Base-by-base conservation (phyloP, 2,888 invertebrate species). In the Colletes collaris region DNA sequence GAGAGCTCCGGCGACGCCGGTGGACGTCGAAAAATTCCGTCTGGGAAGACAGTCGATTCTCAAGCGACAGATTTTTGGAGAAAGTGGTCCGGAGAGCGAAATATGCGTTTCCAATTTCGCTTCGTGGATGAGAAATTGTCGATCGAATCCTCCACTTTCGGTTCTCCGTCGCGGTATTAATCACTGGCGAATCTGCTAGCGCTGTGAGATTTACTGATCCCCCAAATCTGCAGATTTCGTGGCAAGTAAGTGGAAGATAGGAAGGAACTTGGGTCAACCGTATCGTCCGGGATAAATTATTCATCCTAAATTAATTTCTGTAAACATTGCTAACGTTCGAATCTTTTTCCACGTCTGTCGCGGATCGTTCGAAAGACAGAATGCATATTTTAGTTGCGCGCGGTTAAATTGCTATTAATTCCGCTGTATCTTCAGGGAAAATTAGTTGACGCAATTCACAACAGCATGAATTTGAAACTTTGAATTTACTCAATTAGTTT, bases 11-110 rank as follows among this genome's bases (percentile, higher is more conserved):
- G 56, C 19, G 75, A 63, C 44, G 74, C 59, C 52, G 40, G 50
- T 16, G 69, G 27, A 58, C 62, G 58, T 35, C 64, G 64, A 68
- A 64, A 68, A 72, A 77, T 77, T 77, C 69, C 10, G 11, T 35
- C 11, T 27, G 3, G 49, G 55, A 37, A n/a, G n/a, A n/a, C 46
- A 6, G 11, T 4, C 27, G 2, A 27, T 27, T 16, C 19, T 19
- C 44, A 44, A 40, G n/a, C 10, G 16, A 44, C 44, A 16, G 40
- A 40, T n/a, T 40, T 40, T 13, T n/a, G 6, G n/a, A 13, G 37
- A 40, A 19, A 37, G 37, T 7, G 58, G 58, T 11, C 6, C 2
- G 5, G 13, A 16, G 16, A 16, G 16, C 16, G 16, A 16, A 27
- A 27, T 27, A 2, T 27, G 27, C 27, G 27, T 27, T 27, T 27